phyloP scores from a whole-genome alignment of 2,113 vertebrate species.

The Benitochromis conjunctus region DNA sequence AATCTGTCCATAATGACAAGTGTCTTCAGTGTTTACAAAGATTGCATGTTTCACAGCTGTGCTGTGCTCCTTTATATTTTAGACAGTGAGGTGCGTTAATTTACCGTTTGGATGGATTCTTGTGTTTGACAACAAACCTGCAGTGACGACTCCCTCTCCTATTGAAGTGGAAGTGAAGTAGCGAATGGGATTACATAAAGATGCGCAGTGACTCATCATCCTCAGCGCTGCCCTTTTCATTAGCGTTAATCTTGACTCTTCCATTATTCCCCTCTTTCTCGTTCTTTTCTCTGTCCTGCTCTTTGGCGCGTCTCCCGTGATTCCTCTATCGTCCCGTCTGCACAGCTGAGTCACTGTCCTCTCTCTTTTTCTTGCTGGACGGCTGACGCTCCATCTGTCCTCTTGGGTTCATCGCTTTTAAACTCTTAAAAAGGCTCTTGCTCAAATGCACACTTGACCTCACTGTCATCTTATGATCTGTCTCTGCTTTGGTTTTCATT shows the following conservation, averaged over 20 bases:
- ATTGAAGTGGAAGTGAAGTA: not conserved
- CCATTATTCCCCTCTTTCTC: not conserved
- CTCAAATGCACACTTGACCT: conserved; percentile 20
- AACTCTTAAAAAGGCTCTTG: conserved; percentile 25
- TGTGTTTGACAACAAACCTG: not conserved
- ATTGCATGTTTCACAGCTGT: not conserved
- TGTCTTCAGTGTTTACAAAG: not conserved
- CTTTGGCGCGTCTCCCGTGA: not conserved
- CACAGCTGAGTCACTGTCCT: conserved; percentile 23
- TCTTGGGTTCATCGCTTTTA: not conserved
- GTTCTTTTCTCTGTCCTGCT: not conserved
- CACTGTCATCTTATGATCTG: not conserved
- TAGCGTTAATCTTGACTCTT: not conserved
- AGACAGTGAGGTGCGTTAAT: not conserved
- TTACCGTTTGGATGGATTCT: not conserved
- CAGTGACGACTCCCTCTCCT: not conserved
- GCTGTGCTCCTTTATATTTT: not conserved
- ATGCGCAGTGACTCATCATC: conserved; percentile 17
- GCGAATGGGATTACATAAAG: not conserved
- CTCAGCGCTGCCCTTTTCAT: not conserved
- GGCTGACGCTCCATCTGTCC: conserved; percentile 1
- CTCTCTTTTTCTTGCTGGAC: not conserved
- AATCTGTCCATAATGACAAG: not conserved
- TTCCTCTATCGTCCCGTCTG: not conserved
- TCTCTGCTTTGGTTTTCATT: not conserved